phyloP scores from a whole-genome alignment of 2,888 invertebrate species.

The Diploptera punctata region DNA sequence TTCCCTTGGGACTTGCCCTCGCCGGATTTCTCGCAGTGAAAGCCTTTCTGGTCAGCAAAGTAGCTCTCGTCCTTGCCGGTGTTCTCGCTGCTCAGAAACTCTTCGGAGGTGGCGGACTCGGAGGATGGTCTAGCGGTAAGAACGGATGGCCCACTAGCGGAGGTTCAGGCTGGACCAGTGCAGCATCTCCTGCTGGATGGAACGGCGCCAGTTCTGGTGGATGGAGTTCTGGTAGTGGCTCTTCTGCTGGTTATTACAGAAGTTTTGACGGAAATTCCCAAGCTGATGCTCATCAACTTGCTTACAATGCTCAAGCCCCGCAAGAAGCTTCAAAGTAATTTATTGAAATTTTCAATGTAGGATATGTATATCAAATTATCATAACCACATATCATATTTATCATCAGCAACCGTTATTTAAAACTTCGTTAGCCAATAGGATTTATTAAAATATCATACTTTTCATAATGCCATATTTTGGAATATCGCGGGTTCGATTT shows the following conservation, averaged over 20 bases:
- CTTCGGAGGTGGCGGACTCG: conserved; percentile 60
- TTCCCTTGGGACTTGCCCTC: conserved; percentile 74
- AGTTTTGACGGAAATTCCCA: conserved; percentile 60
- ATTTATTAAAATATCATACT: too few relatives aligned
- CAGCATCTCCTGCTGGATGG: conserved; percentile 48
- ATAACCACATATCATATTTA: too few relatives aligned
- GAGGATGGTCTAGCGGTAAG: conserved; percentile 46
- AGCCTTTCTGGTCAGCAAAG: conserved; percentile 77
- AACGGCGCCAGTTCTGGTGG: conserved; percentile 52
- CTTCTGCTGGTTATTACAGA: conserved; percentile 50
- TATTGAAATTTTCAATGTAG: too few relatives aligned
- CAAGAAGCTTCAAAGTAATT: too few relatives aligned
- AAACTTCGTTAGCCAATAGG: too few relatives aligned
- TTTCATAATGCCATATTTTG: too few relatives aligned
- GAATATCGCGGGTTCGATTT: too few relatives aligned
- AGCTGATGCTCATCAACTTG: conserved; percentile 65
- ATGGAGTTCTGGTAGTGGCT: conserved; percentile 53
- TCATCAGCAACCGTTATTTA: too few relatives aligned
- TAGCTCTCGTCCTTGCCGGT: conserved; percentile 76
- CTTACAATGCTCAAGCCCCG: conserved; percentile 71
- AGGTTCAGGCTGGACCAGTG: conserved; percentile 43
- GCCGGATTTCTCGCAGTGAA: conserved; percentile 76
- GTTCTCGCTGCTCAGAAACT: conserved; percentile 73
- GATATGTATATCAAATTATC: too few relatives aligned
- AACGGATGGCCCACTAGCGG: conserved; percentile 20